These are phyloP conservation scores for Sarcoramphus papa DNA, from an alignment of 2,797 vertebrate genomes.

Conservation along the genomic window DNA sequence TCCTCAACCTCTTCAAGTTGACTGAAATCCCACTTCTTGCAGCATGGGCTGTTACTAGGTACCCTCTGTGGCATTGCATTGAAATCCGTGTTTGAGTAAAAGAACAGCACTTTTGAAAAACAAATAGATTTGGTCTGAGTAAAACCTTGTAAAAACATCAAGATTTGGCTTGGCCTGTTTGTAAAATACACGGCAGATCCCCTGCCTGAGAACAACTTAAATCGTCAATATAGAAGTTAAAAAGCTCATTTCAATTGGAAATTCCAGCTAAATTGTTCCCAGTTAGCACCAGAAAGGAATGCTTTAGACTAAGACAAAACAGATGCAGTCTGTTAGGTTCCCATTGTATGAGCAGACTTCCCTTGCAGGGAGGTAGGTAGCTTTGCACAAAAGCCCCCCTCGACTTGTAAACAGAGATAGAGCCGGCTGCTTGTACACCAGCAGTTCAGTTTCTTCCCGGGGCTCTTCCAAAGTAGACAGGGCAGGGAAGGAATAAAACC, in stretches of 20 bases:
- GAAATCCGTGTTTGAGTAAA: not conserved
- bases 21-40: not conserved
- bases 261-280: conserved; percentile 67
- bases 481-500: not conserved
- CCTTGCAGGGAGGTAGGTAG: conserved; percentile 58
- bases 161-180: not conserved
- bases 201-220: conserved; percentile 41
- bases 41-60: not conserved
- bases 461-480: not conserved
- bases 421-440: not conserved
- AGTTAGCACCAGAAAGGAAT: conserved; percentile 67
- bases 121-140: not conserved
- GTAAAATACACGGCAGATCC: conserved; percentile 30
- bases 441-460: not conserved
- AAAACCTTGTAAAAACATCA: not conserved
- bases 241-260: conserved; percentile 59
- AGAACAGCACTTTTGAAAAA: not conserved
- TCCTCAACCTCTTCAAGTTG: not conserved
- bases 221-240: conserved; percentile 29
- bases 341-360: conserved; percentile 38
- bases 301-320: conserved; percentile 65
- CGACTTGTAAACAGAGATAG: conserved; percentile 35
- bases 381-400: conserved; percentile 8
- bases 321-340: conserved; percentile 57
- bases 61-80: not conserved